These are phyloP conservation scores for Cryptocephalus moraei DNA, from an alignment of 2,888 invertebrate species.

Conservation along the genomic window DNA sequence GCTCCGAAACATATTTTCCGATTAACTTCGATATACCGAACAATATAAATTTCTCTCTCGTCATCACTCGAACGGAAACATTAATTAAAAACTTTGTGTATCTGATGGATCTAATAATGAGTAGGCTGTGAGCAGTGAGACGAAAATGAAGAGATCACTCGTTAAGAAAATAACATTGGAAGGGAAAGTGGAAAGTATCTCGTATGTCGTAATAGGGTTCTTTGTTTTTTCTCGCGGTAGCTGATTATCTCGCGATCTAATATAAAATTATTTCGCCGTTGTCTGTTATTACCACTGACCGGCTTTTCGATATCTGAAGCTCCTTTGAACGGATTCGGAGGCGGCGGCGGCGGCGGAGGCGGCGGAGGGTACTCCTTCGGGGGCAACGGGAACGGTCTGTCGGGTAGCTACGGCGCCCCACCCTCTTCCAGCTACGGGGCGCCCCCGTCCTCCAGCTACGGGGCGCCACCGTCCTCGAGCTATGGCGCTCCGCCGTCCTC, in stretches of 20 bases:
- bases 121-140: too few species aligned
- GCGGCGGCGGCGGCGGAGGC: constrained; percentile 16
- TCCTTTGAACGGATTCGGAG: constrained; percentile 5
- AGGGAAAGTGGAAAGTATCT: background rate
- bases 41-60: background rate
- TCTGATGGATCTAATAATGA: too few species aligned
- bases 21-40: too few species aligned
- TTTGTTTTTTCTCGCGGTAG: constrained; percentile 2
- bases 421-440: constrained; percentile 28
- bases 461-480: constrained; percentile 19
- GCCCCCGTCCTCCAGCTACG: constrained; percentile 35
- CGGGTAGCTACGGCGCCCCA: constrained; percentile 32
- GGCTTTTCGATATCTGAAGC: constrained; percentile 1
- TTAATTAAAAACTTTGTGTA: too few species aligned
- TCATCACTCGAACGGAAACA: too few species aligned
- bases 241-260: background rate
- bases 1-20: background rate
- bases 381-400: constrained; percentile 4
- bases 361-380: constrained; percentile 7
- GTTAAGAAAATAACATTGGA: background rate
- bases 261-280: too few species aligned
- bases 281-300: too few species aligned
- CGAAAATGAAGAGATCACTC: background rate
- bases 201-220: background rate
- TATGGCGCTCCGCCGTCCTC: constrained; percentile 21